Conservation (phyloP, 2,888 invertebrate genomes). For the Cheilosia pagana region DNA sequence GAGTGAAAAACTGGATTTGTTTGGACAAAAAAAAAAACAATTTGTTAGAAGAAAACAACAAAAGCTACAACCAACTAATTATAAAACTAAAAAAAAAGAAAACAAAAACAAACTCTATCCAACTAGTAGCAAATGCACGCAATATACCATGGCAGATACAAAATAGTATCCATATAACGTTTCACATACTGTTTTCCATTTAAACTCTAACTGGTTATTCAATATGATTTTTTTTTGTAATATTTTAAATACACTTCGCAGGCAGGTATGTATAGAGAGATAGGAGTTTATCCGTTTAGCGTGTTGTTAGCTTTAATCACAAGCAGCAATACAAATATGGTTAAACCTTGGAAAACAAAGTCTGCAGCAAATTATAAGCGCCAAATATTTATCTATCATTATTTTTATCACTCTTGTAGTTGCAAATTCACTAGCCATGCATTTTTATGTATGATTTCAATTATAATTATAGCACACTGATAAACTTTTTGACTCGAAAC, state of each 20-base stretch:
- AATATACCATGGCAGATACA: constrained; percentile 29
- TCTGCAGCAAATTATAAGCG: constrained; percentile 41
- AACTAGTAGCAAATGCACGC: constrained; percentile 12
- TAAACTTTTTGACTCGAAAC: constrained; percentile 39
- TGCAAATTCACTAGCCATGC: constrained; percentile 20
- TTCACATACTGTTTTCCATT: constrained; percentile 67
- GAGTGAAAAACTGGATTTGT: constrained; percentile 33
- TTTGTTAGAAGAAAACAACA: constrained; percentile 18
- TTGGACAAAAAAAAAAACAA: neutral
- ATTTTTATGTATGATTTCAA: constrained; percentile 19
- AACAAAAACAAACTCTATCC: constrained; percentile 47
- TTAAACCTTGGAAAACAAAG: constrained; percentile 33
- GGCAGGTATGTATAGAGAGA: neutral
- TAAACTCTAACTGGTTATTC: constrained; percentile 64
- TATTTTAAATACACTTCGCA: constrained; percentile 35
- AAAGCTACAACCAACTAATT: constrained; percentile 23
- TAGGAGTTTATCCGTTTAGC: constrained; percentile 1
- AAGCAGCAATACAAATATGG: constrained; percentile 17
- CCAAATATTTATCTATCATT: constrained; percentile 36
- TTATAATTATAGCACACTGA: constrained; percentile 41
- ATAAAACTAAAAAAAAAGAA: constrained; percentile 25
- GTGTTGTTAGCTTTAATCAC: constrained; percentile 31
- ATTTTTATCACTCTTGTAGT: constrained; percentile 37
- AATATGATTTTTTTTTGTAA: constrained; percentile 19
- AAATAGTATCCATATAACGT: constrained; percentile 42